Base-by-base conservation (phyloP, 2,113 vertebrate species). In the Clarias gariepinus region DNA sequence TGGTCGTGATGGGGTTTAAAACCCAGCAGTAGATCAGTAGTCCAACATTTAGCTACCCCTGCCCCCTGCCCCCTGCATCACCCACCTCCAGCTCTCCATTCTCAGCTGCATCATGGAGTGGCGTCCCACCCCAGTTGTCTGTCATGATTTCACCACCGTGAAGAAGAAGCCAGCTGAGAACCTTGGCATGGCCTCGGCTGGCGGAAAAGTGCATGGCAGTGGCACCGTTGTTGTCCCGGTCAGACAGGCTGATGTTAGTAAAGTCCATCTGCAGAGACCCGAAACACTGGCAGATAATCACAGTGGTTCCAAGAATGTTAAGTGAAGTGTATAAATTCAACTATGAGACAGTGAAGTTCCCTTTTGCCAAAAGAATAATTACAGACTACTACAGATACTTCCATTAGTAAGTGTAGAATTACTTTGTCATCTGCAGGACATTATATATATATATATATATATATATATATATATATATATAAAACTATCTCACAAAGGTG, bases 131-230 rank as follows among this genome's bases (percentile, higher is more conserved):
- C 97, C 97, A 99, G 92, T 91, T 84, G 58, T 99, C 98, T 0
- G 92, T 93, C 8, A 94, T 91, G n/a, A 99, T 98, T 92, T 99
- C 97, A 21, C 97, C 97, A 0, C 98, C 97, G 6, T 99, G 98
- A 89, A 99, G 94, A 89, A 99, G 96, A 83, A 99, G 95, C 98
- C 98, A 99, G 95, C 97, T 98, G 84, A 99, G 97, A 86, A 99
- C 98, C 92, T 99, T 99, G 90, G 98, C 91, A 0, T 99, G 98
- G 78, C 98, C 98, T 0, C 97, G 96, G 89, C 98, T 99, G 88
- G 97, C 97, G 0, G 98, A 97, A 0, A 99, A 99, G 91, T 99
- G 98, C 98, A 99, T 98, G 89, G 97, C 96, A 0, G 97, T 98
- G 92, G 98, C 98, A 15, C 97, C 98, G 4, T 98, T 97, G 0